Evolutionary conservation across 2,797 vertebrate species (phyloP).

Genomic region (Onychomys arenicola): DNA sequence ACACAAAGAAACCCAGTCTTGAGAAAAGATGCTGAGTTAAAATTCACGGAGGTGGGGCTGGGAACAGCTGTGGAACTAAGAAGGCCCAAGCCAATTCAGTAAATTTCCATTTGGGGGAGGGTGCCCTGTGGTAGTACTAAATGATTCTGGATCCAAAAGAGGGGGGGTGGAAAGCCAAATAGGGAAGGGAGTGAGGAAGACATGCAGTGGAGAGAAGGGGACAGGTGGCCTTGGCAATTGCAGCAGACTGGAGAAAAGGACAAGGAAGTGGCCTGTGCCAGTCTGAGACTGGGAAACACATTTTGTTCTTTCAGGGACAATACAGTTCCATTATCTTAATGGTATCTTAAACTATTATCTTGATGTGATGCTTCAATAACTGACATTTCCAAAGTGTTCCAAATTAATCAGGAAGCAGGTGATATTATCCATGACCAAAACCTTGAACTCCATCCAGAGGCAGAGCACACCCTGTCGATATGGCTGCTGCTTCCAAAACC

Average conservation of each 20-base stretch:
- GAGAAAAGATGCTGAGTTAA: neutral
- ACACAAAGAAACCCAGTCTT: neutral
- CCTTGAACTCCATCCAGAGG: constrained; percentile 26
- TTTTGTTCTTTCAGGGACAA: constrained; percentile 37
- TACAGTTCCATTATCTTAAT: neutral
- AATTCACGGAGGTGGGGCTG: neutral
- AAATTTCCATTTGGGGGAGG: neutral
- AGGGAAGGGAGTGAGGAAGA: neutral
- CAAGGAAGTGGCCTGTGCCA: neutral
- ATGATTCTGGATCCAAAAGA: neutral
- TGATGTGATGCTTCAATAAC: neutral
- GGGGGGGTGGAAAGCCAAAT: neutral
- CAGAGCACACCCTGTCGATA: neutral
- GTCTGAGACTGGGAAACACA: neutral
- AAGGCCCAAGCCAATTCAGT: neutral
- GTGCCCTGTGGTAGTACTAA: neutral
- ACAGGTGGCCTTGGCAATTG: neutral
- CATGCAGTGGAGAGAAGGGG: neutral
- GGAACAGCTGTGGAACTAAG: neutral
- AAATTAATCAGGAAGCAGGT: constrained; percentile 48
- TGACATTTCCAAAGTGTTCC: constrained; percentile 26
- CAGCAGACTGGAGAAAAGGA: neutral
- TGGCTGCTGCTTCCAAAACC: neutral
- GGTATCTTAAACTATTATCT: neutral
- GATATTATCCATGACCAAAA: constrained; percentile 29